phyloP scores from a whole-genome alignment of 2,888 invertebrate species.

The Xestobium rufovillosum region DNA sequence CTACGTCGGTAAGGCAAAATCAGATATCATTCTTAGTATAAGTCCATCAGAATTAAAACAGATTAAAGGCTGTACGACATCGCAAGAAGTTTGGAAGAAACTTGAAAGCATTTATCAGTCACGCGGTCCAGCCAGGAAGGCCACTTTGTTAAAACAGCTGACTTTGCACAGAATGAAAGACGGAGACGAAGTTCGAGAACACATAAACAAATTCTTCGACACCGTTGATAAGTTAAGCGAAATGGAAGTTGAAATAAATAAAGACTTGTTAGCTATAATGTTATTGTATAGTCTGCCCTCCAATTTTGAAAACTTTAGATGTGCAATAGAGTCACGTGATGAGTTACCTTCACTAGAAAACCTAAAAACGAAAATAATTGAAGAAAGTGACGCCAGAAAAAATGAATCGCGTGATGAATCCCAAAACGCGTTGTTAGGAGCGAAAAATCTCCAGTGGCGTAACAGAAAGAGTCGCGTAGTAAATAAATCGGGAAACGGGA shows the following conservation, averaged over 20 bases:
- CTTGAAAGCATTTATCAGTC: constrained; percentile 35
- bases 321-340: constrained; percentile 35
- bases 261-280: constrained; percentile 30
- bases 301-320: constrained; percentile 33
- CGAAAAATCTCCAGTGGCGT: background rate
- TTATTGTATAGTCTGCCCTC: constrained; percentile 25
- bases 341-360: constrained; percentile 27
- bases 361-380: constrained; percentile 30
- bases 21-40: constrained; percentile 25
- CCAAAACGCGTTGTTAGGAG: constrained; percentile 8
- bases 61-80: no score
- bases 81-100: constrained; percentile 35
- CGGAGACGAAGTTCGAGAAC: constrained; percentile 28
- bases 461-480: no score
- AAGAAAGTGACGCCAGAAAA: constrained; percentile 26
- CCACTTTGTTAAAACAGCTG: constrained; percentile 18
- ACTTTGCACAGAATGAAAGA: constrained; percentile 12
- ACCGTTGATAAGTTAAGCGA: constrained; percentile 32
- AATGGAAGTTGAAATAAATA: constrained; percentile 28
- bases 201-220: constrained; percentile 33
- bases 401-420: constrained; percentile 9
- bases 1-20: constrained; percentile 19
- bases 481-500: no score
- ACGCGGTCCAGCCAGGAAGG: constrained; percentile 33
- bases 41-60: constrained; percentile 30